These are phyloP conservation scores for Rotaria macrura DNA, from an alignment of 2,888 invertebrate genomes.

Conservation along the genomic window DNA sequence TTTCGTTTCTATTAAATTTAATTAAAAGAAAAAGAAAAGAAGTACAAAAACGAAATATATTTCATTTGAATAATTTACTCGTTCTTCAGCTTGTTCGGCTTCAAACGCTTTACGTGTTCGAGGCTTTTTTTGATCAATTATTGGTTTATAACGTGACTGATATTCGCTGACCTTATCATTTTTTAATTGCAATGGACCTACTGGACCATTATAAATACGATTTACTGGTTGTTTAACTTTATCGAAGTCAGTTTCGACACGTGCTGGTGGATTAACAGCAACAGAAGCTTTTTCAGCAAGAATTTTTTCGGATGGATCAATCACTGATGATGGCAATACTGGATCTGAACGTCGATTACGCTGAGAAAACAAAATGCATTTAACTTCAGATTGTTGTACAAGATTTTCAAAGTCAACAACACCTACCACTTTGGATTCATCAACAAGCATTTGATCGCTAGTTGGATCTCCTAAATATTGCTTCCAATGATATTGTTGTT, in stretches of 20 bases:
- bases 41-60: too few species aligned
- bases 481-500: not conserved
- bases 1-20: not conserved
- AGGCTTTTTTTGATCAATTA: not conserved
- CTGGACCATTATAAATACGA: not conserved
- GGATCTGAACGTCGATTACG: slow-evolving; percentile 18
- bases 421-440: not conserved
- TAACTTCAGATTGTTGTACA: not conserved
- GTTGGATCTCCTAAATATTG: not conserved
- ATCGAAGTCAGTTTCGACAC: not conserved
- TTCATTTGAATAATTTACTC: not conserved
- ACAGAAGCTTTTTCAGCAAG: not conserved
- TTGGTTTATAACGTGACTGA: slow-evolving; percentile 4
- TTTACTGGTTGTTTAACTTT: not conserved
- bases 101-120: slow-evolving; percentile 10
- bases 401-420: not conserved
- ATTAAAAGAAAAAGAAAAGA: not conserved
- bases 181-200: not conserved
- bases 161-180: not conserved
- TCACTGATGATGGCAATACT: not conserved
- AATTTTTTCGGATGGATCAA: slow-evolving; percentile 9
- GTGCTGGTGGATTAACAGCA: not conserved
- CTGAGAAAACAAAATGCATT: not conserved
- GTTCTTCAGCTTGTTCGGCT: not conserved
- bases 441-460: not conserved